phyloP scores from a whole-genome alignment of 2,113 vertebrate species.

The pig (Sus scrofa) region T2T-Sscrofa CM000817.6:118119501-118120000 shows the following conservation, averaged over 20 bases:
- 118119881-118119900: neutral
- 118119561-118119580: neutral
- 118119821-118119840: neutral
- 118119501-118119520: neutral
- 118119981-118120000: neutral
- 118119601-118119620: neutral
- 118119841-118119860: neutral
- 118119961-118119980: neutral
- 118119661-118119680: neutral
- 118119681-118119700: neutral
- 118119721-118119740: neutral
- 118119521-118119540: neutral
- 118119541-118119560: neutral
- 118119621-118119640: neutral
- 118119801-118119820: neutral
- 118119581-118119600: accelerated
- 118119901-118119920: neutral
- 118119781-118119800: neutral
- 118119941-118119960: neutral
- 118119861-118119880: neutral
- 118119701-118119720: neutral
- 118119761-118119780: too few species aligned
- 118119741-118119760: neutral
- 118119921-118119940: neutral
- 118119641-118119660: too few species aligned